phyloP scores from a whole-genome alignment of 2,113 vertebrate genomes.

The Sinocyclocheilus grahami region DNA sequence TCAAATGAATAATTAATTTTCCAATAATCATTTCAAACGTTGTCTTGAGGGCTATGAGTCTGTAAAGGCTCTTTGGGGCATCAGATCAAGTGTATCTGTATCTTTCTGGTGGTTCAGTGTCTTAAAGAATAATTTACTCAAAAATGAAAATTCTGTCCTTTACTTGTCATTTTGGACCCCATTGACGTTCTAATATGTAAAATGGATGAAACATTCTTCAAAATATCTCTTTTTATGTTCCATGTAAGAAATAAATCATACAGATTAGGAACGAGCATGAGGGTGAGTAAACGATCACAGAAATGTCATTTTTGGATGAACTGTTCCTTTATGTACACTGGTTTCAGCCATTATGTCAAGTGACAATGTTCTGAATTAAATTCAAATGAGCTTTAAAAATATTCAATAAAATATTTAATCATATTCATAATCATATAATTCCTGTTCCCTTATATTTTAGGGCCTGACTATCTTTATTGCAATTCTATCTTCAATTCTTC shows the following conservation, averaged over 20 bases:
- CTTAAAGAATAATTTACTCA: background rate
- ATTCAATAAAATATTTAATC: background rate
- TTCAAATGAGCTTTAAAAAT: background rate
- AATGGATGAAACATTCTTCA: background rate
- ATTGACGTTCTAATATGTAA: background rate
- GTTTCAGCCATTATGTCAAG: background rate
- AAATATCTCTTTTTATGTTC: background rate
- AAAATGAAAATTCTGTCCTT: background rate
- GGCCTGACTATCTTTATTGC: background rate
- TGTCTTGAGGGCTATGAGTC: background rate
- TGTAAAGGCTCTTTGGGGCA: background rate
- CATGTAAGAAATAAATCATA: background rate
- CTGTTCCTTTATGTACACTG: background rate
- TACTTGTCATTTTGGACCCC: background rate
- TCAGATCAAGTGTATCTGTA: background rate
- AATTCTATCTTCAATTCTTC: slow-evolving; percentile 9
- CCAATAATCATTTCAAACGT: slow-evolving; percentile 52
- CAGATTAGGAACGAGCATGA: background rate
- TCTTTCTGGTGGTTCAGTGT: background rate
- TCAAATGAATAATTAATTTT: slow-evolving; percentile 64
- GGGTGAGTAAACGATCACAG: background rate
- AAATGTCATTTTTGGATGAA: background rate
- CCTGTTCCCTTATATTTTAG: background rate
- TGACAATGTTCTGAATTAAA: background rate
- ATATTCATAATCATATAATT: background rate